Percentiles rank a stretch among this genome's conserved stretches.
These are phyloP conservation scores for Pristionchus mayeri DNA, from an alignment of 2,888 invertebrate species.

Conservation along the genomic window DNA sequence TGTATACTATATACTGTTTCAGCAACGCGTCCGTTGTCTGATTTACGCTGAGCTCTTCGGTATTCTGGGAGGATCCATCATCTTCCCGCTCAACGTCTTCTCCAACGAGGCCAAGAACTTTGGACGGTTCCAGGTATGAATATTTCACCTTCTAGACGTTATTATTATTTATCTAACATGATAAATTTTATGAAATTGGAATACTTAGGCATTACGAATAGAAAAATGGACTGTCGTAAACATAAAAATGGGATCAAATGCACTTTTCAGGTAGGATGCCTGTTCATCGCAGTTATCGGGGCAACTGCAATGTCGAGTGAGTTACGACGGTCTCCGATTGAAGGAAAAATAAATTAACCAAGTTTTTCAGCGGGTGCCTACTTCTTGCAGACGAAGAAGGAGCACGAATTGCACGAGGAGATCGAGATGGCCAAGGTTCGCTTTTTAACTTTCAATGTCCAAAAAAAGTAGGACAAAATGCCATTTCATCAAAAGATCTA, in stretches of 20 bases:
- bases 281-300: conserved; percentile 71
- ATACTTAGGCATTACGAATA: no score
- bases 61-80: conserved; percentile 60
- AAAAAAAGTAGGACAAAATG: no score
- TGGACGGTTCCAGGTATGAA: conserved; percentile 74
- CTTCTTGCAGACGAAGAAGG: conserved; percentile 1
- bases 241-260: no score
- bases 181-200: no score
- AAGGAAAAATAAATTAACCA: not conserved
- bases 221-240: no score
- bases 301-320: not conserved
- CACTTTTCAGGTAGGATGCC: conserved; percentile 56
- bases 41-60: conserved; percentile 65
- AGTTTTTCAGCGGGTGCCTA: conserved; percentile 47
- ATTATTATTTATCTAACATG: no score
- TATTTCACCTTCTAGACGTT: no score
- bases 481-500: no score
- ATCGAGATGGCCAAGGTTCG: conserved; percentile 41
- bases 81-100: conserved; percentile 63
- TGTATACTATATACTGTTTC: not conserved
- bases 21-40: conserved; percentile 61
- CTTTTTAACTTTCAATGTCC: not conserved
- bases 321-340: no score
- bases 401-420: conserved; percentile 42
- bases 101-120: conserved; percentile 75